A percentile compares a stretch with the other conserved stretches of the same genome.
phyloP scores from a whole-genome alignment of 2,888 invertebrate genomes.

The Patella pellucida region DNA sequence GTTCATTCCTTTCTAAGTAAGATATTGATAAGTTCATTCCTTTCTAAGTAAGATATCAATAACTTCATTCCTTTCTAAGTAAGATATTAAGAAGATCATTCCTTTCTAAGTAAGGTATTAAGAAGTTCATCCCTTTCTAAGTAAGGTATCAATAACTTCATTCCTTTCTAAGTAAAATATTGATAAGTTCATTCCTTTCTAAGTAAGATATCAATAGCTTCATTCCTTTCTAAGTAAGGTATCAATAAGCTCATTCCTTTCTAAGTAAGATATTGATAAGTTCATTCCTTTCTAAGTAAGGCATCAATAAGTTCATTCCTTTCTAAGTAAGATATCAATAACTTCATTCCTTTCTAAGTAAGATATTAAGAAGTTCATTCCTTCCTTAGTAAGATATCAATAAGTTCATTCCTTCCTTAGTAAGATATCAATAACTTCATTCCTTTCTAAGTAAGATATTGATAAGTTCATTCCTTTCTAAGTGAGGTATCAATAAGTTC shows the following conservation, averaged over 20 bases:
- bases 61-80: too few relatives aligned
- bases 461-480: constrained; percentile 42
- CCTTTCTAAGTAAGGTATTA: constrained; percentile 56
- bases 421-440: too few relatives aligned
- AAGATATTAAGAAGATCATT: too few relatives aligned
- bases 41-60: constrained; percentile 54
- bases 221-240: constrained; percentile 61
- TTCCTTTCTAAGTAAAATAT: constrained; percentile 59
- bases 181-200: not conserved
- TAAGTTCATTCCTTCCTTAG: not conserved
- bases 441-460: constrained; percentile 58
- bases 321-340: too few relatives aligned
- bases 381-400: constrained; percentile 34
- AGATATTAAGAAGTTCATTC: not conserved
- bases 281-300: constrained; percentile 62
- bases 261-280: too few relatives aligned
- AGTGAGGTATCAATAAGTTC: constrained; percentile 34
- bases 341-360: constrained; percentile 65
- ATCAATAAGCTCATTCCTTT: not conserved
- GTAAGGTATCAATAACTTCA: too few relatives aligned
- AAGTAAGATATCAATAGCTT: too few relatives aligned
- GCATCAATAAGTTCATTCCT: not conserved
- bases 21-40: not conserved
- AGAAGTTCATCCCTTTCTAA: too few relatives aligned
- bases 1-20: constrained; percentile 64